Evolutionary conservation across 2,888 invertebrate genomes (phyloP).

Genomic region (Erannis defoliaria): DNA sequence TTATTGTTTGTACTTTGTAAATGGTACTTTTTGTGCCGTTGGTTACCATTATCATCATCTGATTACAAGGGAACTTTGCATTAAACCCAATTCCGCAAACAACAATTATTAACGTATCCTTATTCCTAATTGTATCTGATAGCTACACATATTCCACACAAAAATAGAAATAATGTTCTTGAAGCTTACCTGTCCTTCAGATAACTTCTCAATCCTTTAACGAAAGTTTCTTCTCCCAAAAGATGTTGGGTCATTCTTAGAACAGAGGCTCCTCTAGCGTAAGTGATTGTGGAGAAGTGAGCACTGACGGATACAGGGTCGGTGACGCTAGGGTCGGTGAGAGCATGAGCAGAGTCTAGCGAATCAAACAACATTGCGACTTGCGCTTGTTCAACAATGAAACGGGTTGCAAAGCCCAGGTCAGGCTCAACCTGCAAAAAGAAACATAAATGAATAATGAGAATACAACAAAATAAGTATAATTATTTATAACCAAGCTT

Average conservation of each 20-base stretch:
- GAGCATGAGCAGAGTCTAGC: conserved; percentile 82
- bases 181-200: conserved; percentile 76
- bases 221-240: conserved; percentile 84
- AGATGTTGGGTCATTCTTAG: conserved; percentile 90
- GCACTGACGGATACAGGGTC: conserved; percentile 85
- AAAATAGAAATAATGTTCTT: neutral
- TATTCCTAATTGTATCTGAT: no score
- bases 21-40: no score
- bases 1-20: no score
- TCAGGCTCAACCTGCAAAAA: conserved; percentile 52
- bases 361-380: conserved; percentile 87
- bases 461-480: no score
- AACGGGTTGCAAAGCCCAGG: conserved; percentile 76
- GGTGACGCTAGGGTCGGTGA: conserved; percentile 84
- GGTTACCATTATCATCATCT: no score
- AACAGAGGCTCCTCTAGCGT: conserved; percentile 88
- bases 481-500: neutral
- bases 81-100: no score
- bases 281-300: conserved; percentile 90
- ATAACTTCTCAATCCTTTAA: conserved; percentile 84
- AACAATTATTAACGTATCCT: no score
- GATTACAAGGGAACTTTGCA: no score
- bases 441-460: neutral
- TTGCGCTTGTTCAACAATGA: conserved; percentile 90
- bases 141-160: no score